phyloP scores from a whole-genome alignment of 2,797 vertebrate genomes.

The Leptatherina wallacei region DNA sequence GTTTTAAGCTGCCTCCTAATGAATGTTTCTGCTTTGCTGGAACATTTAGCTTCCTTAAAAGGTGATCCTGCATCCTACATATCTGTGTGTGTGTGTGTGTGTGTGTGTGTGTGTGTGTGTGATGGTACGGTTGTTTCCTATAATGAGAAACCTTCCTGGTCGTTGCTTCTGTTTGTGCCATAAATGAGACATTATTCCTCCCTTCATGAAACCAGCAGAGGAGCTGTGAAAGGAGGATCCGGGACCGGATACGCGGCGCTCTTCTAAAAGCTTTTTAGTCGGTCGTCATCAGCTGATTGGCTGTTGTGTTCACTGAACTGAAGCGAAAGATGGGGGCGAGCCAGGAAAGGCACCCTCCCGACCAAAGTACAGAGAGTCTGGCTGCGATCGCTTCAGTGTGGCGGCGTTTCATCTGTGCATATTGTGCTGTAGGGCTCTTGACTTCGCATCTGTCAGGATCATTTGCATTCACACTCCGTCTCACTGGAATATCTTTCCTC shows the following conservation, averaged over 20 bases:
- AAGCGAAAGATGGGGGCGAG: slow-evolving; percentile 48
- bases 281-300: slow-evolving; percentile 62
- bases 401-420: slow-evolving; percentile 62
- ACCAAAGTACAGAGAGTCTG: slow-evolving; percentile 49
- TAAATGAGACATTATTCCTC: slow-evolving; percentile 70
- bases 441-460: slow-evolving; percentile 41
- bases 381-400: slow-evolving; percentile 37
- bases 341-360: slow-evolving; percentile 56
- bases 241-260: slow-evolving; percentile 47
- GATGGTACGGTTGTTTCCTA: slow-evolving; percentile 22
- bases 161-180: slow-evolving; percentile 41
- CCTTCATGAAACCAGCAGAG: slow-evolving; percentile 69
- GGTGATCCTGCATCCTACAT: not conserved
- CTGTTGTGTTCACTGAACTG: slow-evolving; percentile 52
- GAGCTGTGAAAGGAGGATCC: slow-evolving; percentile 61
- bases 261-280: slow-evolving; percentile 38
- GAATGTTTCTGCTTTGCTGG: slow-evolving; percentile 2
- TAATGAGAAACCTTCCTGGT: slow-evolving; percentile 29
- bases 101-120: too few relatives aligned
- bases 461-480: slow-evolving; percentile 29
- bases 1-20: not conserved
- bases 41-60: not conserved
- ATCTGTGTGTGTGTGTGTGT: too few relatives aligned
- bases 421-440: slow-evolving; percentile 73
- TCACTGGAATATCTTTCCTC: slow-evolving; percentile 28